Conservation (phyloP, 2,888 invertebrate genomes). For the Hirtodrosophila histrioides region DNA sequence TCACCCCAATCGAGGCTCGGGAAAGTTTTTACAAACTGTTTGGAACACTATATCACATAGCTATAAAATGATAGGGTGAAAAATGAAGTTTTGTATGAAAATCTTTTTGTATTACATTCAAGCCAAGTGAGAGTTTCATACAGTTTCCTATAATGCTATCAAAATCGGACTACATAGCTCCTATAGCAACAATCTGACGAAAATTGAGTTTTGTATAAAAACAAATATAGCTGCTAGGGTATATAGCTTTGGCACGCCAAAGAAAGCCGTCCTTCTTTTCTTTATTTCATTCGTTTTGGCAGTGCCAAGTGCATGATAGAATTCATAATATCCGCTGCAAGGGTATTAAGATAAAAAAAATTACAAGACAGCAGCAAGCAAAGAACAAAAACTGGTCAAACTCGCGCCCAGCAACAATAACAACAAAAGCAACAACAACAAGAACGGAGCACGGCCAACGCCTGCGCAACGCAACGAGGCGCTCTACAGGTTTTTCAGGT, state of each 20-base stretch:
- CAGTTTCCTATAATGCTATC: no score
- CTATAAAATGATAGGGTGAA: no score
- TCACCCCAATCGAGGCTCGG: no score
- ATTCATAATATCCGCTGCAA: conserved; percentile 11
- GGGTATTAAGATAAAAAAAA: conserved; percentile 33
- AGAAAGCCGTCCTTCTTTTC: neutral
- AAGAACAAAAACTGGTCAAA: conserved; percentile 62
- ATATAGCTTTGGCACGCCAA: no score
- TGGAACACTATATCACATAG: no score
- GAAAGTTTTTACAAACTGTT: no score
- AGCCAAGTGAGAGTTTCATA: no score
- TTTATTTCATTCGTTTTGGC: neutral
- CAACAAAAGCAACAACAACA: conserved; percentile 23
- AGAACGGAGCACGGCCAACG: conserved; percentile 54
- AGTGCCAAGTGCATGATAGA: conserved; percentile 10
- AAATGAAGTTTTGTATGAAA: no score
- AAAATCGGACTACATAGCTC: neutral
- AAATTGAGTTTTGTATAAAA: no score
- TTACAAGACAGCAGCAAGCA: conserved; percentile 21
- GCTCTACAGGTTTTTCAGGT: conserved; percentile 76
- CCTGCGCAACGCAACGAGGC: conserved; percentile 62
- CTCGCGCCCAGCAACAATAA: conserved; percentile 58
- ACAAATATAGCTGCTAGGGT: no score
- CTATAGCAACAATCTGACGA: no score
- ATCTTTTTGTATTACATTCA: no score